Conservation (phyloP, 2,113 vertebrate genomes). For the Protobothrops mucrosquamatus region DNA sequence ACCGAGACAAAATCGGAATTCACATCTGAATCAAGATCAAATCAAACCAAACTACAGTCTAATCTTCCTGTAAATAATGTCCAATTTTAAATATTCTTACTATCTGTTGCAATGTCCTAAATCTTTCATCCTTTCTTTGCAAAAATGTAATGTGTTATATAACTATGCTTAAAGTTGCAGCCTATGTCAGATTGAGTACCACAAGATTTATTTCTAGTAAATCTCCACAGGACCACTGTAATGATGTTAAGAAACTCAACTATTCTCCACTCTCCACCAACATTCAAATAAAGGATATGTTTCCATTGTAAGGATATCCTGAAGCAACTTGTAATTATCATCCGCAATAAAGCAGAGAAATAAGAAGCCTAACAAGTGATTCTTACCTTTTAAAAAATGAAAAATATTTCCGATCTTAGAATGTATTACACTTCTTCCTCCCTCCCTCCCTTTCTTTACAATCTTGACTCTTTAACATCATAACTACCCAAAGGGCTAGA, state of each 20-base stretch:
- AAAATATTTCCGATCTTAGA: background rate
- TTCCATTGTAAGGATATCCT: background rate
- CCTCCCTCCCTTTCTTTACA: background rate
- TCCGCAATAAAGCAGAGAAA: background rate
- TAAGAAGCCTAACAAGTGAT: background rate
- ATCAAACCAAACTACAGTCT: background rate
- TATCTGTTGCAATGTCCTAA: background rate
- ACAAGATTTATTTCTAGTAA: background rate
- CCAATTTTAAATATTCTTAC: background rate
- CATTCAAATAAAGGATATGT: background rate
- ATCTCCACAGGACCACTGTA: background rate
- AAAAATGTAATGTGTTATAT: background rate
- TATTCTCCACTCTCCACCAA: background rate
- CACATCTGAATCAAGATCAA: background rate
- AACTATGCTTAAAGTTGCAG: background rate
- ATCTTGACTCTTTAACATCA: background rate
- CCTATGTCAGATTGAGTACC: background rate
- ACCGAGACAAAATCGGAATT: background rate
- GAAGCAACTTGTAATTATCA: background rate
- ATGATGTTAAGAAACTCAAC: background rate
- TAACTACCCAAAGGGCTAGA: background rate
- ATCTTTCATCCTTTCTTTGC: background rate
- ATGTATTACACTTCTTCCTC: background rate
- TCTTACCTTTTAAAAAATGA: background rate
- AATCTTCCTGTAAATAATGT: background rate